Evolutionary conservation across 2,113 vertebrate genomes (phyloP).

Genomic region (Corydoras sp.): DNA sequence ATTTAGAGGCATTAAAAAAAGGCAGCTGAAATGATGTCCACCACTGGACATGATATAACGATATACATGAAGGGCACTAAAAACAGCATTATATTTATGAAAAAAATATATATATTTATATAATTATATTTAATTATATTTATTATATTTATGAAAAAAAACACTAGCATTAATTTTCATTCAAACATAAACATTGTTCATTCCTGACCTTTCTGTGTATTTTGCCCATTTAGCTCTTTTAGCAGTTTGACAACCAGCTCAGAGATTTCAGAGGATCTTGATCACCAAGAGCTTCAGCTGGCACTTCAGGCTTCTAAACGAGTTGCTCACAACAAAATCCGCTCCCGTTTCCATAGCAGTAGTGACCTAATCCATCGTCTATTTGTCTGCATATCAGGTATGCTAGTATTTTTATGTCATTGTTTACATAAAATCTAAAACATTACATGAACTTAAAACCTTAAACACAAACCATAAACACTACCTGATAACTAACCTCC

Average conservation of each 20-base stretch:
- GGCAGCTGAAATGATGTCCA: no score
- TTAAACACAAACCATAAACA: background rate
- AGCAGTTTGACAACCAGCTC: constrained; percentile 74
- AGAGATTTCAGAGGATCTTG: constrained; percentile 70
- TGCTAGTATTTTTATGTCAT: background rate
- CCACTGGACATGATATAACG: no score
- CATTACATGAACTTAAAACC: background rate
- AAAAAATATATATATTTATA: no score
- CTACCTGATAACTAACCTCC: background rate
- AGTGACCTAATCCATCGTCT: constrained; percentile 95
- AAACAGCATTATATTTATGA: no score
- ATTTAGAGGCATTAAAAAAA: no score
- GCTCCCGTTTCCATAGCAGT: constrained; percentile 90
- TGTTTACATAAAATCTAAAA: no score
- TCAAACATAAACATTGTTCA: background rate
- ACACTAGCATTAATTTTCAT: no score
- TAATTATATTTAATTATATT: no score
- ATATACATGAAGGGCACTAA: no score
- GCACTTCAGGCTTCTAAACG: constrained; percentile 71
- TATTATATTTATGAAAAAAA: no score
- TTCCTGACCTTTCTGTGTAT: background rate
- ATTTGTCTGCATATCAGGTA: constrained; percentile 98
- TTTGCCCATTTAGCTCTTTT: constrained; percentile 48
- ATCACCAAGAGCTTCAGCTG: constrained; percentile 72
- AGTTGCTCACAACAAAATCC: constrained; percentile 83